Evolutionary conservation across 1,140 invertebrate genomes (phyloP).

Genomic region (Penaeus japonicus): DNA sequence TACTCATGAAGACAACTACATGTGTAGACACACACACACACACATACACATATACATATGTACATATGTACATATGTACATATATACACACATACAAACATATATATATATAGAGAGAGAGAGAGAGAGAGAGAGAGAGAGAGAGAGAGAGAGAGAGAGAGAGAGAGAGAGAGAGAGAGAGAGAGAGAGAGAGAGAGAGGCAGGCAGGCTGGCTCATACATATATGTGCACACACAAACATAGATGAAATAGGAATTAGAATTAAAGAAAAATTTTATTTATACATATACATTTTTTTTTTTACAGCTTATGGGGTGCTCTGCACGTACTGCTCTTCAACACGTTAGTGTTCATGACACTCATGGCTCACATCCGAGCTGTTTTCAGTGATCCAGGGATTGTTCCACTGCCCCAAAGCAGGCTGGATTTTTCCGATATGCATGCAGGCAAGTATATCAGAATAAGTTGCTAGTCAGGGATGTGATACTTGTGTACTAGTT

Average conservation of each 20-base stretch:
- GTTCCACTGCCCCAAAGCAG: constrained; percentile 82
- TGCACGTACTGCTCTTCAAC: constrained; percentile 85
- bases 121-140: no score
- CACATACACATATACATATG: neutral
- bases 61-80: neutral
- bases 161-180: no score
- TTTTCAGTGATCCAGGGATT: constrained; percentile 87
- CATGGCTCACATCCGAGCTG: constrained; percentile 82
- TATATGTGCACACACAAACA: neutral
- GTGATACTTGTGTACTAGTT: constrained; percentile 48
- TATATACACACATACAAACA: neutral
- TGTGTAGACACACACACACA: neutral
- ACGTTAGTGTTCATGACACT: constrained; percentile 78
- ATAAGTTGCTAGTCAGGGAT: neutral
- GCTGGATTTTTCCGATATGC: constrained; percentile 86
- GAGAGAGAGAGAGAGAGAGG: no score
- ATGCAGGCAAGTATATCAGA: constrained; percentile 67
- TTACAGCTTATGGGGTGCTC: constrained; percentile 84
- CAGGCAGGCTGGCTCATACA: no score
- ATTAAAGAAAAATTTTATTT: neutral
- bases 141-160: no score
- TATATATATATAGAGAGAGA: no score
- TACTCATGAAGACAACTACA: neutral
- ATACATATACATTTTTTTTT: constrained; percentile 59
- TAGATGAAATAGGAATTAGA: neutral